These are phyloP conservation scores for Manis javanica DNA, from an alignment of 2,797 vertebrate genomes.

Conservation along the genomic window DNA sequence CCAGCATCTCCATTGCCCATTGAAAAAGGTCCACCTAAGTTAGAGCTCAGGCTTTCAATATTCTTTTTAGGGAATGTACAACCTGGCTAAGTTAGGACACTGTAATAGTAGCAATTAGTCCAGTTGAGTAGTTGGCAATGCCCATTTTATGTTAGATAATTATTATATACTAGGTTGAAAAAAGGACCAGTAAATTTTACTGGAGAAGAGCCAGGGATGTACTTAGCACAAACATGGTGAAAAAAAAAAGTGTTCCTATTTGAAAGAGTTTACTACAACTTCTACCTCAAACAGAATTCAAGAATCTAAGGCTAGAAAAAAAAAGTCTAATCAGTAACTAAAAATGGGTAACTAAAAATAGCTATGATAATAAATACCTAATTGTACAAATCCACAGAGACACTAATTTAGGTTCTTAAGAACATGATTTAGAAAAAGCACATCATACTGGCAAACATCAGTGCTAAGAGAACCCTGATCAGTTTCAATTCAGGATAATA, in stretches of 20 bases:
- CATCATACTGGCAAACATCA: not conserved
- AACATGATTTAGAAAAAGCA: conserved; percentile 5
- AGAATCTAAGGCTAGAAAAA: conserved; percentile 19
- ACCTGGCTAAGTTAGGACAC: not conserved
- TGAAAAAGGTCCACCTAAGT: not conserved
- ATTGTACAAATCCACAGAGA: not conserved
- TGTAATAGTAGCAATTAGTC: not conserved
- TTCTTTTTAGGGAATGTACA: not conserved
- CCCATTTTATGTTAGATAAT: not conserved
- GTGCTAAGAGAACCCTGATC: not conserved
- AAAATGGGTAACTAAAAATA: not conserved
- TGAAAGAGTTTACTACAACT: conserved; percentile 13
- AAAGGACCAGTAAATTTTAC: not conserved
- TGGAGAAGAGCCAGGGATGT: not conserved
- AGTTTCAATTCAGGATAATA: conserved; percentile 28
- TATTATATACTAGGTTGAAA: conserved; percentile 19
- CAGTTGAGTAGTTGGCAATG: not conserved
- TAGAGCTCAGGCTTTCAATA: conserved; percentile 2
- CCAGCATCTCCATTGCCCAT: not conserved
- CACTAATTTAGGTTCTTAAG: conserved; percentile 14
- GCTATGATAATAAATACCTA: conserved; percentile 34
- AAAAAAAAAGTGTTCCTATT: not conserved
- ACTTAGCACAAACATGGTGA: not conserved
- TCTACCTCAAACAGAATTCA: conserved; percentile 27
- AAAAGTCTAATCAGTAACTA: not conserved